Base-by-base conservation (phyloP, 2,113 vertebrate genomes). In the Mastomys natalensis region DNA sequence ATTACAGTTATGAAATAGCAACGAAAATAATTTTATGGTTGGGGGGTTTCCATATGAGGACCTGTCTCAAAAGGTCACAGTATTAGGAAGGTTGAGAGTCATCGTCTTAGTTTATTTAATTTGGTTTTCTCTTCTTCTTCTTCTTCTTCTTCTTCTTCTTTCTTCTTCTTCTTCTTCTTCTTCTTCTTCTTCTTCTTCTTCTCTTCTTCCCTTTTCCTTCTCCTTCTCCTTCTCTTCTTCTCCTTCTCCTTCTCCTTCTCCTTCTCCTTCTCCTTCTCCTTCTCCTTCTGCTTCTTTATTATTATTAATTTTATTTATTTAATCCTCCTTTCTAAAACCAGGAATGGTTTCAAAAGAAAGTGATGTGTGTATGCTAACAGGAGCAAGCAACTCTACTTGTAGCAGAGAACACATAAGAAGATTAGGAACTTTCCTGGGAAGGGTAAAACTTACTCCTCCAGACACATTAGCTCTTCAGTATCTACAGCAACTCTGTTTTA, bases 381-480 rank as follows among this genome's bases (percentile, higher is more conserved):
- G 22, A 87, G 22, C 1, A 5, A 89, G 48, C 8, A 82, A 3
- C 4, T 91, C 48, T 37, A 37, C 4, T 21, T 37, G 26, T 9
- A 22, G 3, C 40, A 55, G 17, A 64, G 74, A 76, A 60, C 0
- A 0, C 37, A 6, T 34, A 7, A 5, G 43, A 60, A 51, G 19
- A 45, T 8, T 31, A 87, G 13, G 40, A 66, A 92, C 19, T 70
- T n/a, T 29, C 10, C 22, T 40, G 19, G 74, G 7, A 74, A 3
- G 68, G 43, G 85, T 45, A 31, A 9, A 53, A 15, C 15, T 29
- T 91, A 4, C 53, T 88, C 13, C 1, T 7, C 37, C 29, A 7
- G 29, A 45, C 6, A 26, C 12, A 70, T 68, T 6, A 53, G 4
- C n/a, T 51, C 48, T 70, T 73, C 13, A 60, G 22, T 37, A 64